These are phyloP conservation scores for Oncorhynchus mykiss DNA, from an alignment of 2,113 vertebrate species.

Conservation along the genomic window DNA sequence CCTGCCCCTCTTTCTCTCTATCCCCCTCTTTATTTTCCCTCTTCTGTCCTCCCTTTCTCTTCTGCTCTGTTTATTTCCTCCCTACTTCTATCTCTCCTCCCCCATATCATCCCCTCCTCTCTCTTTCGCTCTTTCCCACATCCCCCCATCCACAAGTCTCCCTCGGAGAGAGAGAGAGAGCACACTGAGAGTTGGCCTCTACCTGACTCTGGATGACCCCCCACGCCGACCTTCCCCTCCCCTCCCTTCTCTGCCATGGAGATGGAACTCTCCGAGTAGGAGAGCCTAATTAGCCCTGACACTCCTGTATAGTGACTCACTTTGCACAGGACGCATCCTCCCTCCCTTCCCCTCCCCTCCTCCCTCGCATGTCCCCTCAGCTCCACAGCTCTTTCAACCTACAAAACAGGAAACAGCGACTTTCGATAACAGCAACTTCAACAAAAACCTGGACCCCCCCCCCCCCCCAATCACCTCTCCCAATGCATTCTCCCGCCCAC, in stretches of 20 bases:
- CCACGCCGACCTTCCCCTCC: no score
- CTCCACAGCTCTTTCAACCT: not conserved
- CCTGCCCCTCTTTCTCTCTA: no score
- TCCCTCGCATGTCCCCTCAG: not conserved
- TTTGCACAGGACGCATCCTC: not conserved
- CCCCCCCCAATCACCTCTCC: no score
- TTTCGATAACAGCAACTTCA: no score
- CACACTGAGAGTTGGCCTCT: not conserved
- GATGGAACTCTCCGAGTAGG: not conserved
- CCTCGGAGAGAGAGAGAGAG: not conserved
- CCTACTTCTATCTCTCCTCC: no score
- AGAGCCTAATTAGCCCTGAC: not conserved
- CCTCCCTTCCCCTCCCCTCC: not conserved
- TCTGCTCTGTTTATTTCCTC: no score
- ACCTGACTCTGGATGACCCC: not conserved
- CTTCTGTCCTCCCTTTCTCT: no score
- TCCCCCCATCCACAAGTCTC: not conserved
- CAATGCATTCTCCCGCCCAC: not conserved
- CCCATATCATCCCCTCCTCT: no score
- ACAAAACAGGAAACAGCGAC: no score
- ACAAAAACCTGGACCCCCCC: no score
- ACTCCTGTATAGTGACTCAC: conserved; percentile 4
- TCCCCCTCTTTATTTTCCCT: no score
- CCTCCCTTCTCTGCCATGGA: not conserved
- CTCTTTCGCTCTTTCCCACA: no score